These are phyloP conservation scores for Spodoptera exigua DNA, from an alignment of 2,888 invertebrate genomes.

Conservation along the genomic window DNA sequence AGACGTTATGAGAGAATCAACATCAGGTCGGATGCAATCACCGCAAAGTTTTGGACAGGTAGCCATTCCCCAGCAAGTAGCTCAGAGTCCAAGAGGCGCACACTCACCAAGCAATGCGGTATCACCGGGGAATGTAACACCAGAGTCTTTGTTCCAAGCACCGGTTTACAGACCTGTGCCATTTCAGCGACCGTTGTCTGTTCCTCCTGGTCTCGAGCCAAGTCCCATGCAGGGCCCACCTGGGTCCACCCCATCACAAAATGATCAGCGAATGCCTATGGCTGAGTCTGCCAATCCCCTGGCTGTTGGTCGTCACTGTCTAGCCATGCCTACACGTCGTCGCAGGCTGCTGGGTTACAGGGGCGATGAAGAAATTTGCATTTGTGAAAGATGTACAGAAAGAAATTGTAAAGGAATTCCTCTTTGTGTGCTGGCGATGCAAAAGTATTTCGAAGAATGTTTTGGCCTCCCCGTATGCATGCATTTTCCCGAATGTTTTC, in stretches of 20 bases:
- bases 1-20: slow-evolving; percentile 1
- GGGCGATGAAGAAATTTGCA: slow-evolving; percentile 25
- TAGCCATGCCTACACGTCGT: not conserved
- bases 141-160: slow-evolving; percentile 35
- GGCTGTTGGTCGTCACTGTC: not conserved
- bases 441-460: slow-evolving; percentile 34
- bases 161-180: slow-evolving; percentile 22
- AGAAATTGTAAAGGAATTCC: slow-evolving; percentile 11
- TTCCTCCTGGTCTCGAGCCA: slow-evolving; percentile 12
- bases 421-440: slow-evolving; percentile 33
- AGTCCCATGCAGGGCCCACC: not conserved
- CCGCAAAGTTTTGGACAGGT: slow-evolving; percentile 18
- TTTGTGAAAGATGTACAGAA: slow-evolving; percentile 27
- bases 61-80: slow-evolving; percentile 38
- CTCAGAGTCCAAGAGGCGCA: slow-evolving; percentile 5
- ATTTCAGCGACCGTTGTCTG: slow-evolving; percentile 7
- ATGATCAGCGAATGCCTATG: not conserved
- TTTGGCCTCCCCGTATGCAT: slow-evolving; percentile 28
- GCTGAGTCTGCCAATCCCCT: not conserved
- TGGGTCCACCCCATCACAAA: not conserved
- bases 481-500: slow-evolving; percentile 33
- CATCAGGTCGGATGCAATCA: slow-evolving; percentile 10
- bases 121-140: slow-evolving; percentile 1
- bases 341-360: not conserved
- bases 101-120: not conserved